Evolutionary conservation across 2,113 vertebrate species (phyloP).

Genomic region (Oncorhynchus keta): DNA sequence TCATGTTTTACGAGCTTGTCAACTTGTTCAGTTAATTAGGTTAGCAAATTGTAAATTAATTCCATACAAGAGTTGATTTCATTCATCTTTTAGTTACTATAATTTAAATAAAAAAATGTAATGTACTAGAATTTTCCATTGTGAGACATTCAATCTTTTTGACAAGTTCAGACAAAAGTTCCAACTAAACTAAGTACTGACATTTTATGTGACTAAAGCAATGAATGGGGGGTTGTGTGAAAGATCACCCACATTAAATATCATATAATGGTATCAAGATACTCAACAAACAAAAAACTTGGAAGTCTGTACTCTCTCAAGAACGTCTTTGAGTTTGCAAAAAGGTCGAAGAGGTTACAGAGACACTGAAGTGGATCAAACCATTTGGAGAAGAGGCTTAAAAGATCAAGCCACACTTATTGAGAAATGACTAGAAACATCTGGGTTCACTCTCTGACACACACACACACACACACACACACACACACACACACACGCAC

Average conservation of each 20-base stretch:
- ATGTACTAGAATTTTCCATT: constrained; percentile 9
- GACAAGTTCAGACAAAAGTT: constrained; percentile 25
- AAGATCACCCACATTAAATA: constrained; percentile 55
- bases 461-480: constrained; percentile 51
- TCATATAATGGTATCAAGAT: constrained; percentile 44
- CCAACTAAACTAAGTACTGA: constrained; percentile 20
- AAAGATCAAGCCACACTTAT: constrained; percentile 70
- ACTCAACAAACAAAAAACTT: constrained; percentile 21
- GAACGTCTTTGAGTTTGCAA: constrained; percentile 44
- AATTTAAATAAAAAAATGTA: too few species aligned
- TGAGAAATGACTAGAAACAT: constrained; percentile 73
- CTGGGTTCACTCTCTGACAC: constrained; percentile 68
- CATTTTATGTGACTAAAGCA: constrained; percentile 32
- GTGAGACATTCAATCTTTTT: constrained; percentile 22
- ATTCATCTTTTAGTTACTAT: background rate
- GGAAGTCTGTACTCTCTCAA: constrained; percentile 25
- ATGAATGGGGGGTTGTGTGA: constrained; percentile 12
- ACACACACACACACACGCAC: constrained; percentile 49
- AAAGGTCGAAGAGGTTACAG: constrained; percentile 60
- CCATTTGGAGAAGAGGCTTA: constrained; percentile 60
- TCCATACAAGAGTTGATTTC: background rate
- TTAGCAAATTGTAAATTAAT: background rate
- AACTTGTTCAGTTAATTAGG: constrained; percentile 14
- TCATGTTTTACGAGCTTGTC: constrained; percentile 4
- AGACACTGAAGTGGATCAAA: constrained; percentile 57